Base-by-base conservation (phyloP, 2,113 vertebrate genomes). In the Myotis lucifugus region DNA sequence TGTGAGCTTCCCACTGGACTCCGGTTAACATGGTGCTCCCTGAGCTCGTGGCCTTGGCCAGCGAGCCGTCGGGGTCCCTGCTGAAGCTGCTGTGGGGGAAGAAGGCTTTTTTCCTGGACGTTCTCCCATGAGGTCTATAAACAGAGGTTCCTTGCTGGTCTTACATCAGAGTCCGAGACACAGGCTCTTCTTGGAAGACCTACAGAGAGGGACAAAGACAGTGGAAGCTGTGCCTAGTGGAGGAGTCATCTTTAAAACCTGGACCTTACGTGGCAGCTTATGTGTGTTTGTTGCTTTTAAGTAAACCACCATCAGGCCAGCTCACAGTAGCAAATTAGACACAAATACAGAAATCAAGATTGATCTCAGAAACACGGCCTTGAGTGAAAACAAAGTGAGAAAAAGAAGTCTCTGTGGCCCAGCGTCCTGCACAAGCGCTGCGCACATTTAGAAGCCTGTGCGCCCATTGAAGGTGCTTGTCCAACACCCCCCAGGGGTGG, bases 91-190 rank as follows among this genome's bases (percentile, higher is more conserved):
- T 0, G 4, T 32, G 61, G 37, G 59, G 29, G 34, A 11, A 42
- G 27, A 72, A 64, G 42, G 52, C 52, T 34, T 85, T 34, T n/a
- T 12, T 64, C 34, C 72, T 64, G 81, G 23, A 27, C 0, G 11
- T 34, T 61, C 21, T 52, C 32, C 13, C 32, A 3, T 1, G 34
- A 91, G 82, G n/a, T 13, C 17, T 6, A 13, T 18, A 8, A n/a
- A 19, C 56, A 52, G 25, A 42, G 21, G 8, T 9, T 3, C 3
- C 6, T 5, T 25, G 32, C 8, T 69, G 4, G 21, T 34, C 72
- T 79, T 50, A 14, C 0, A 0, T 19, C 25, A 8, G 25, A 21
- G 42, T 18, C 13, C 0, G 0, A 8, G 1, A 21, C 6, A 4
- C 2, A 1, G 50, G 50, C 40, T 48, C 21, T n/a, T 46, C 8